Evolutionary conservation across 2,113 vertebrate genomes (phyloP), one percentile per base, ranked within the genome.

Genomic region (Thunnus thynnus): DNA sequence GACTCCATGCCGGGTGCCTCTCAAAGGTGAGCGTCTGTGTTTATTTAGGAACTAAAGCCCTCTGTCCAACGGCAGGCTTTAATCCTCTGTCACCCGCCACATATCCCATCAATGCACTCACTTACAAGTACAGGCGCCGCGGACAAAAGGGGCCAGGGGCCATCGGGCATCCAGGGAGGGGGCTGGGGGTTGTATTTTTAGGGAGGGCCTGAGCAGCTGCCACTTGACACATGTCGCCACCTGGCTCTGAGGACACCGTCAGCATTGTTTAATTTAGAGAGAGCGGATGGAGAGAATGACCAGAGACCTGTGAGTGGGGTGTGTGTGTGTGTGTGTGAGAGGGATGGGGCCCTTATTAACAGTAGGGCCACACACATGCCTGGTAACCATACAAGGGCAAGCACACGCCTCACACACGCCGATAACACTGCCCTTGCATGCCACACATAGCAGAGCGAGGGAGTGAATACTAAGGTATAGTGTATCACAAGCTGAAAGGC

Each of bases 41-140:
- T 93, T 95, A 93, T 94, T 94, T 94, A 92, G 90, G 82, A 95
- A 93, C 90, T 8, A 57, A 89, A 91, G 85, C 80, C 86, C 78
- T 90, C 85, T 93, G 93, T 90, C 80, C 75, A 56, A 78, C 57
- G 64, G 68, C 76, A 32, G 69, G n/a, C 87, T 92, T 79, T 94
- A 94, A 95, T 94, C 94, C 91, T 88, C 87, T 73, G 88, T 88
- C 93, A 91, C 87, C 89, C 89, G 75, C 77, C 87, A 93, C 89
- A 86, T 78, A 94, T 93, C 91, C 93, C 90, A 90, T 85, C 92
- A 86, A 93, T 90, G 93, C 83, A 63, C 84, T 89, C 89, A 83
- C 90, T 93, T 88, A 88, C 87, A 92, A 92, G 84, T 80, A 57
- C 90, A 93, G 93, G 91, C 94, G 91, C 87, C 87, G 83, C 8